phyloP scores from a whole-genome alignment of 2,113 vertebrate species.

The Ptilonorhynchus violaceus region DNA sequence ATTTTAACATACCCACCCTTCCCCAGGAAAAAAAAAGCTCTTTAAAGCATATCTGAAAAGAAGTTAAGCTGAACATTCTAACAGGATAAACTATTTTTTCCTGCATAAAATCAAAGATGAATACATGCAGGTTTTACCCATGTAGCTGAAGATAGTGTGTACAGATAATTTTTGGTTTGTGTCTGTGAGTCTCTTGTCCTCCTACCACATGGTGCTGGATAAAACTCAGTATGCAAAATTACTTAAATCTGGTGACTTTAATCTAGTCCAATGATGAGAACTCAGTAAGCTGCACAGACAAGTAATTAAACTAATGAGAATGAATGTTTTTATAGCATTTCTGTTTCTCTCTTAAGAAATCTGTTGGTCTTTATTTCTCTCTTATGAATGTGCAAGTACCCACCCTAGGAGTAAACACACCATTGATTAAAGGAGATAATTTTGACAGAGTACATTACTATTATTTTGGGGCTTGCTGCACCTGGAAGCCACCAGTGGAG shows the following conservation, averaged over 20 bases:
- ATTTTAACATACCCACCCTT: background rate
- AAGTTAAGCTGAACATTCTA: background rate
- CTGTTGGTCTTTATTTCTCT: constrained; percentile 13
- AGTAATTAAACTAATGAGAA: constrained; percentile 46
- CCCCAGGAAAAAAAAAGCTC: background rate
- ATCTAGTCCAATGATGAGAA: background rate
- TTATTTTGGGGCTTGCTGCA: background rate
- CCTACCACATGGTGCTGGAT: background rate
- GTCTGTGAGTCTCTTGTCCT: background rate
- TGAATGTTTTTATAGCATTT: constrained; percentile 16
- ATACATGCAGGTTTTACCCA: background rate
- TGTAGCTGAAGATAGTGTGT: background rate
- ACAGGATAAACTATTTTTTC: background rate
- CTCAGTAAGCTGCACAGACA: background rate
- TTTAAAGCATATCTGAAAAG: background rate
- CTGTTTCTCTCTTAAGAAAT: constrained; percentile 2
- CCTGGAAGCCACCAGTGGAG: background rate
- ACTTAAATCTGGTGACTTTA: background rate
- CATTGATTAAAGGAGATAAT: background rate
- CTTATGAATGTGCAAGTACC: background rate
- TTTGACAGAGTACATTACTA: background rate
- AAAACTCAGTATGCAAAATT: background rate
- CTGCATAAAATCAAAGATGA: background rate
- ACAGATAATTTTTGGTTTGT: background rate
- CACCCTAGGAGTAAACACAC: background rate